Conservation (phyloP, 2,888 invertebrate species). For the Drosophila subquinaria region DNA sequence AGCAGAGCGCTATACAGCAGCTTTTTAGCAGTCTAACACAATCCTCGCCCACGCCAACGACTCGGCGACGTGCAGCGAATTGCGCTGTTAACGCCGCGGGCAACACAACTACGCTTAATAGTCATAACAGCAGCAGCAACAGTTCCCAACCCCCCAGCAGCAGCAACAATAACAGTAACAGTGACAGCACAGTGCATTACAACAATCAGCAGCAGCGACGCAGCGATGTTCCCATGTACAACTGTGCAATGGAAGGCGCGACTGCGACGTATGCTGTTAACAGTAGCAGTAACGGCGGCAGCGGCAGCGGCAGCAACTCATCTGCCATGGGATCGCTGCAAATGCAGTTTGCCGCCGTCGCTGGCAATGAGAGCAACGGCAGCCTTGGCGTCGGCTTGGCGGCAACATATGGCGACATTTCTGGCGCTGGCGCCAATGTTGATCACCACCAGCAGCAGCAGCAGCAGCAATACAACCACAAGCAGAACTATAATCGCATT, state of each 20-base stretch:
- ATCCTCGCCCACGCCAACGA: constrained; percentile 63
- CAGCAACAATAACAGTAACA: constrained; percentile 40
- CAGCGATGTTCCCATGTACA: constrained; percentile 84
- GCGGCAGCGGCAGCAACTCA: constrained; percentile 38
- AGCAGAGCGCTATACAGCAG: constrained; percentile 63
- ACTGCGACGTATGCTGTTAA: constrained; percentile 46
- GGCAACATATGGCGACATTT: constrained; percentile 60
- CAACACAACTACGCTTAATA: constrained; percentile 67
- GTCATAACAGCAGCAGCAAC: constrained; percentile 61
- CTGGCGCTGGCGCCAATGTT: constrained; percentile 75
- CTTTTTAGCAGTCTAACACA: constrained; percentile 70
- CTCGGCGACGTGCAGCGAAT: constrained; percentile 56
- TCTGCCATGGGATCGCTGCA: constrained; percentile 71
- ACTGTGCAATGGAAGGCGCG: constrained; percentile 83
- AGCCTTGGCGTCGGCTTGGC: constrained; percentile 37
- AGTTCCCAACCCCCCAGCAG: constrained; percentile 54
- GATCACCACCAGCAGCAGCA: constrained; percentile 51
- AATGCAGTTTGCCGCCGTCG: constrained; percentile 68
- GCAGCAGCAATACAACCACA: constrained; percentile 24
- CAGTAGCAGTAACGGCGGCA: constrained; percentile 38
- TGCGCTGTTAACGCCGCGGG: constrained; percentile 47
- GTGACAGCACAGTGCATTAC: constrained; percentile 42
- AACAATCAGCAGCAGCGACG: constrained; percentile 65
- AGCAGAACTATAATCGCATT: constrained; percentile 35
- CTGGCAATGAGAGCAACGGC: constrained; percentile 46